Percentiles rank a stretch among this genome's conserved stretches.
Evolutionary conservation across 1,140 invertebrate genomes (phyloP).

Genomic region (Apis mellifera): DNA sequence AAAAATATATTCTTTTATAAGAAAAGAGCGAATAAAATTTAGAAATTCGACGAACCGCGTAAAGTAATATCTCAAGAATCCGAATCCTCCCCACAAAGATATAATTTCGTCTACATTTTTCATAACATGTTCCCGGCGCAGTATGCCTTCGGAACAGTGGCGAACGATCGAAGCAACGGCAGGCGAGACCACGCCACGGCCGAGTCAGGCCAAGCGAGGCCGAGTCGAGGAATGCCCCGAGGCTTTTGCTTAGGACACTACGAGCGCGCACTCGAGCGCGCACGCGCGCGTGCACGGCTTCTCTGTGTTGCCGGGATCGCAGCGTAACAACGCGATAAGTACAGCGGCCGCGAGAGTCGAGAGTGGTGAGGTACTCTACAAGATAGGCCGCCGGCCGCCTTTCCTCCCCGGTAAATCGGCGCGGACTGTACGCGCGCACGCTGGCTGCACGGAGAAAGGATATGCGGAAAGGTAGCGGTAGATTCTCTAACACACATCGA

Average conservation of each 20-base stretch:
- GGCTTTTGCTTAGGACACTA: slow-evolving; percentile 56
- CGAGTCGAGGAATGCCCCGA: slow-evolving; percentile 30
- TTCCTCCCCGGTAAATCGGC: slow-evolving; percentile 57
- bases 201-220: slow-evolving; percentile 8
- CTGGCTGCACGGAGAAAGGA: slow-evolving; percentile 55
- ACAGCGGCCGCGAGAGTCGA: slow-evolving; percentile 43
- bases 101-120: slow-evolving; percentile 13
- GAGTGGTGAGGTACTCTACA: slow-evolving; percentile 23
- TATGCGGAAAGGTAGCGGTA: slow-evolving; percentile 63
- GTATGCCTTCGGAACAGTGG: not conserved
- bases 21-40: not conserved
- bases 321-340: slow-evolving; percentile 63
- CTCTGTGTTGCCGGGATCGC: slow-evolving; percentile 25
- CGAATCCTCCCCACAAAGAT: not conserved
- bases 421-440: slow-evolving; percentile 49
- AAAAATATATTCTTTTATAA: not conserved
- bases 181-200: not conserved
- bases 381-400: slow-evolving; percentile 35
- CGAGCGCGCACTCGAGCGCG: not conserved
- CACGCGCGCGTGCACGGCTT: not conserved
- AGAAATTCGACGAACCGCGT: not conserved
- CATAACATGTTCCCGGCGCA: not conserved
- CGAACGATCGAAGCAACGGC: slow-evolving; percentile 37
- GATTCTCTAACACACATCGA: slow-evolving; percentile 23
- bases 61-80: not conserved